phyloP scores from a whole-genome alignment of 2,113 vertebrate species.

The Nibea albiflora region DNA sequence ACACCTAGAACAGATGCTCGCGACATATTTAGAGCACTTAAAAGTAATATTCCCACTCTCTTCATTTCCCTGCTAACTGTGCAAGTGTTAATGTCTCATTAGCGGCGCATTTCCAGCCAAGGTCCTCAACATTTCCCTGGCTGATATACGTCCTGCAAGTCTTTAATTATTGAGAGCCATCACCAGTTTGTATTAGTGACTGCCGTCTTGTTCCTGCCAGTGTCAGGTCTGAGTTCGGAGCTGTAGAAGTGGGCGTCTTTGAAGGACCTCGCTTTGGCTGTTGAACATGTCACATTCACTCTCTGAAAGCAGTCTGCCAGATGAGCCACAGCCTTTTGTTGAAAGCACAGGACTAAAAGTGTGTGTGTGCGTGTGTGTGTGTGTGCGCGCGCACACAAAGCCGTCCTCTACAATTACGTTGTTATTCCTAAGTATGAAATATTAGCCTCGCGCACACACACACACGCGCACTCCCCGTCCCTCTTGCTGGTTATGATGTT shows the following conservation, averaged over 20 bases:
- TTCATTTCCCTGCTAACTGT: conserved; percentile 34
- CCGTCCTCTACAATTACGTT: conserved; percentile 64
- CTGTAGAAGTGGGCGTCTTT: conserved; percentile 44
- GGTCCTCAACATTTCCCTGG: conserved; percentile 41
- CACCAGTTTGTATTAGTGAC: conserved; percentile 42
- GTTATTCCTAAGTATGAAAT: conserved; percentile 73
- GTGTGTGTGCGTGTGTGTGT: conserved; percentile 26
- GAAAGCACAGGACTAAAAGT: neutral
- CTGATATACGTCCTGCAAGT: conserved; percentile 44
- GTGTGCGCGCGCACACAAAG: conserved; percentile 1
- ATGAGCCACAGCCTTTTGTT: conserved; percentile 47
- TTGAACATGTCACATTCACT: conserved; percentile 54
- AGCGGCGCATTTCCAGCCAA: conserved; percentile 38
- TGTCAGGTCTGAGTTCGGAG: conserved; percentile 47
- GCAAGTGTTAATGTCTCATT: conserved; percentile 59
- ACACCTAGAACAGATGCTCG: conserved; percentile 47
- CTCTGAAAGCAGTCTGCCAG: conserved; percentile 37
- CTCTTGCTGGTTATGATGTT: conserved; percentile 65
- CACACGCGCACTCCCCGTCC: conserved; percentile 10
- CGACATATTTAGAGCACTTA: conserved; percentile 52
- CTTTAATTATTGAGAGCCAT: conserved; percentile 58
- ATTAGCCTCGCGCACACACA: conserved; percentile 37
- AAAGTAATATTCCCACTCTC: conserved; percentile 32
- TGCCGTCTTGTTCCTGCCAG: conserved; percentile 56
- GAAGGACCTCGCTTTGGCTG: conserved; percentile 51